Evolutionary conservation across 2,113 vertebrate species (phyloP).

Genomic region (Anguilla rostrata): DNA sequence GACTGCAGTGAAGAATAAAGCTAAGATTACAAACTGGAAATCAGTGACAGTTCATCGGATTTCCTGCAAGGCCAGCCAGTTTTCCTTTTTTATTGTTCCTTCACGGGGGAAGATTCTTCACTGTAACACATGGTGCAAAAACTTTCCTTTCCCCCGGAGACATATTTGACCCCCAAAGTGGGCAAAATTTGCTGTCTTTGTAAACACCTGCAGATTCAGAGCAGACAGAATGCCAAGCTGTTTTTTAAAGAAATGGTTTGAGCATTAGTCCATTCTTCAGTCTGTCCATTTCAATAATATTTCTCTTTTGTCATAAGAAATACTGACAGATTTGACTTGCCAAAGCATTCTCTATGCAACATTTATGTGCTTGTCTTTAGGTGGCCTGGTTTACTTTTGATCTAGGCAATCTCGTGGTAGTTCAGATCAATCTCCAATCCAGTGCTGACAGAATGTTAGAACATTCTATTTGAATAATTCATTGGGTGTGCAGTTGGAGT

Average conservation of each 20-base stretch:
- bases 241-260: background rate
- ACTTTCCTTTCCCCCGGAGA: no score
- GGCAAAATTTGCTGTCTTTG: no score
- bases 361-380: slow-evolving; percentile 26
- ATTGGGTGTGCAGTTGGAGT: slow-evolving; percentile 25
- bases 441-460: slow-evolving; percentile 14
- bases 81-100: background rate
- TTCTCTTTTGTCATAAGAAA: background rate
- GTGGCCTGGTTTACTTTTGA: slow-evolving; percentile 3
- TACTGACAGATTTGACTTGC: background rate
- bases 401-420: background rate
- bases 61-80: background rate
- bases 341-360: slow-evolving; percentile 25
- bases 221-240: no score
- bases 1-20: background rate
- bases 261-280: background rate
- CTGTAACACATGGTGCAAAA: background rate
- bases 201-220: no score
- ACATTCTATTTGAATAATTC: slow-evolving; percentile 30
- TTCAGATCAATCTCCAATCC: slow-evolving; percentile 25
- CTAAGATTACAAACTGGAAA: background rate
- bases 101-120: background rate
- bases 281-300: background rate
- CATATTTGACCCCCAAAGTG: no score
- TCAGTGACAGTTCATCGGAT: no score